phyloP scores from a whole-genome alignment of 1,140 invertebrate species.

The Stegodyphus mimosarum region DNA sequence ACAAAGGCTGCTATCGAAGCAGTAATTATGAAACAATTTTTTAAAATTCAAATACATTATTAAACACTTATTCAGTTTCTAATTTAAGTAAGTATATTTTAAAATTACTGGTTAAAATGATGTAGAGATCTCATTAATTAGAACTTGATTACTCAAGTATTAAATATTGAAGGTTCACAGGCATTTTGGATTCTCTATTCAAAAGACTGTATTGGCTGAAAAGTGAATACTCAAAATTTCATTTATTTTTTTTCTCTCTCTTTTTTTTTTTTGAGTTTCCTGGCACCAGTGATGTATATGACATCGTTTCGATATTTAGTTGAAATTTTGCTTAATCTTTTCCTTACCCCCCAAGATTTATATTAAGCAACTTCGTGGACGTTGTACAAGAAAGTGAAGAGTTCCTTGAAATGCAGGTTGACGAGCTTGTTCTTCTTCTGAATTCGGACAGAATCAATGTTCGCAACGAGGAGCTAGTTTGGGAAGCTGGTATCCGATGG shows the following conservation, averaged over 20 bases:
- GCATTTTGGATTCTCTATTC: too few species aligned
- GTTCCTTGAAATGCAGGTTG: conserved; percentile 76
- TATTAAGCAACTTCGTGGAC: conserved; percentile 77
- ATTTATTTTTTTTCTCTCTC: conserved; percentile 37
- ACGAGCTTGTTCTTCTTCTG: conserved; percentile 78
- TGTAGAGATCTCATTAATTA: too few species aligned
- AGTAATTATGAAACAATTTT: too few species aligned
- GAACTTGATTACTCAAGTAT: too few species aligned
- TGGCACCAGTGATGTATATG: neutral
- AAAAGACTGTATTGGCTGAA: too few species aligned
- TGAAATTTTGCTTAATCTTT: neutral
- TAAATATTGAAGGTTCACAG: too few species aligned
- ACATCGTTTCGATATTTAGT: neutral
- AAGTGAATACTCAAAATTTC: too few species aligned
- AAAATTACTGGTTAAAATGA: too few species aligned
- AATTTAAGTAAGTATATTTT: too few species aligned
- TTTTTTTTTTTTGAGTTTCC: neutral
- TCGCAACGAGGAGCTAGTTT: conserved; percentile 76
- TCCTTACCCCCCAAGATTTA: conserved; percentile 68
- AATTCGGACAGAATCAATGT: conserved; percentile 77
- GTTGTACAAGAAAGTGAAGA: conserved; percentile 77
- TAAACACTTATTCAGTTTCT: too few species aligned
- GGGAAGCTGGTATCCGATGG: conserved; percentile 76
- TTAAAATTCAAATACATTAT: too few species aligned
- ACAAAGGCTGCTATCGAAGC: too few species aligned